Percentiles rank a stretch among this genome's conserved stretches.
phyloP scores from a whole-genome alignment of 2,888 invertebrate genomes.

The Lathronympha strigana region DNA sequence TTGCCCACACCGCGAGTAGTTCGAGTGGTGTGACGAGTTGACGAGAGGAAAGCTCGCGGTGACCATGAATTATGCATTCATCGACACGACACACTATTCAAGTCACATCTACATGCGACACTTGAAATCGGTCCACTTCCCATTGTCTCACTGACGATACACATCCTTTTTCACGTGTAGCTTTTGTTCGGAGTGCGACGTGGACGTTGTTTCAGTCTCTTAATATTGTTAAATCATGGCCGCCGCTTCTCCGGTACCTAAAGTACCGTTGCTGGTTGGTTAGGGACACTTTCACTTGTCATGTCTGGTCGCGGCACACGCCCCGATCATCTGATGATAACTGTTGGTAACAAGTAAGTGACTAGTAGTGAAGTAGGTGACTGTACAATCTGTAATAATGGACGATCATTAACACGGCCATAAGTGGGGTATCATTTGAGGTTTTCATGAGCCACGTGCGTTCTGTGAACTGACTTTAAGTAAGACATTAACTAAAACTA shows the following conservation, averaged over 20 bases:
- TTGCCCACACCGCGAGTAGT: slow-evolving; percentile 54
- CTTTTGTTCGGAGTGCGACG: slow-evolving; percentile 10
- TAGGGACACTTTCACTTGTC: slow-evolving; percentile 76
- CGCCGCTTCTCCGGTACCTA: slow-evolving; percentile 44
- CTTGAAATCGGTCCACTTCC: slow-evolving; percentile 26
- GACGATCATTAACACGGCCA: slow-evolving; percentile 42
- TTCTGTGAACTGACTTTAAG: too few relatives aligned
- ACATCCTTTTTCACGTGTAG: slow-evolving; percentile 26
- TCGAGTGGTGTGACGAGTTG: slow-evolving; percentile 54
- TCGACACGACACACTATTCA: slow-evolving; percentile 33
- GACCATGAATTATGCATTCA: slow-evolving; percentile 47
- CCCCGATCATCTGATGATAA: slow-evolving; percentile 63
- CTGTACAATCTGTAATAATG: slow-evolving; percentile 41
- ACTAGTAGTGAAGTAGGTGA: too few relatives aligned
- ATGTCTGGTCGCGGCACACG: slow-evolving; percentile 53
- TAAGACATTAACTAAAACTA: too few relatives aligned
- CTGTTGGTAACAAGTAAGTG: slow-evolving; percentile 49
- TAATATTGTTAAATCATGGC: slow-evolving; percentile 36
- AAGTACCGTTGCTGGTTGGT: slow-evolving; percentile 63
- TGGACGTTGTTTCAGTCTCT: slow-evolving; percentile 20
- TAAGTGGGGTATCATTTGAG: not conserved
- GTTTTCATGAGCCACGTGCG: slow-evolving; percentile 3
- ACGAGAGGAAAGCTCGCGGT: slow-evolving; percentile 54
- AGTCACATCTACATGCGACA: slow-evolving; percentile 21
- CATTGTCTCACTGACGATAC: slow-evolving; percentile 22